phyloP scores from a whole-genome alignment of 92 coral and sea anemone species.

The Paramuricea clavata region DNA sequence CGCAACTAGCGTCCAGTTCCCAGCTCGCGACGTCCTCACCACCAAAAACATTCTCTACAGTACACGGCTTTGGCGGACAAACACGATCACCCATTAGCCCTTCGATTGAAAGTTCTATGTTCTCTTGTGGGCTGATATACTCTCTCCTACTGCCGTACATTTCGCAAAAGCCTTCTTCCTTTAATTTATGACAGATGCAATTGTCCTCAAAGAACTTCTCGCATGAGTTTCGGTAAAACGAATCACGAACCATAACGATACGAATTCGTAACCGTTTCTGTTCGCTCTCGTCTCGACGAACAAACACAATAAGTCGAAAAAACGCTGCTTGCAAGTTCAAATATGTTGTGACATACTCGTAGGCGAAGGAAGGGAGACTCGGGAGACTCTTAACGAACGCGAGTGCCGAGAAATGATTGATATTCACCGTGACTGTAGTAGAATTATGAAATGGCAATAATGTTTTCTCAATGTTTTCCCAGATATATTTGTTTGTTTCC shows the following conservation, averaged over 20 bases:
- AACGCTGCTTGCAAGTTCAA: not conserved
- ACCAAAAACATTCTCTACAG: not conserved
- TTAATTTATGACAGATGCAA: constrained; percentile 1
- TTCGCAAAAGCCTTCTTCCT: constrained; percentile 18
- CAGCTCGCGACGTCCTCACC: constrained; percentile 24
- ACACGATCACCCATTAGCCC: not conserved
- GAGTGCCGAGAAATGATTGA: constrained; percentile 1
- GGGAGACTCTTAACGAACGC: not conserved
- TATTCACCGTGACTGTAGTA: not conserved
- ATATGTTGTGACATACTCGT: not conserved
- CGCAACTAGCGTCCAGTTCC: not conserved
- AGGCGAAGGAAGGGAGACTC: constrained; percentile 3
- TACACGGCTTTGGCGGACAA: not conserved
- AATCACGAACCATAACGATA: not conserved
- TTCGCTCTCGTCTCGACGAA: not conserved
- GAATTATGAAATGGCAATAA: constrained; percentile 24
- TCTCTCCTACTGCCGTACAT: constrained; percentile 25
- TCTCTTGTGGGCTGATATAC: constrained; percentile 3
- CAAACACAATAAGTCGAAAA: not conserved
- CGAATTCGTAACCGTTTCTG: not conserved
- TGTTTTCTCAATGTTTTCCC: not conserved
- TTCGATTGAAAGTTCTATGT: not conserved
- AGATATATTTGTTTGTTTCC: not conserved
- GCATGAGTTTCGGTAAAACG: not conserved
- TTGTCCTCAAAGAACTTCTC: not conserved